Base-by-base conservation (phyloP, 2,113 vertebrate species). In the Zootoca vivipara region DNA sequence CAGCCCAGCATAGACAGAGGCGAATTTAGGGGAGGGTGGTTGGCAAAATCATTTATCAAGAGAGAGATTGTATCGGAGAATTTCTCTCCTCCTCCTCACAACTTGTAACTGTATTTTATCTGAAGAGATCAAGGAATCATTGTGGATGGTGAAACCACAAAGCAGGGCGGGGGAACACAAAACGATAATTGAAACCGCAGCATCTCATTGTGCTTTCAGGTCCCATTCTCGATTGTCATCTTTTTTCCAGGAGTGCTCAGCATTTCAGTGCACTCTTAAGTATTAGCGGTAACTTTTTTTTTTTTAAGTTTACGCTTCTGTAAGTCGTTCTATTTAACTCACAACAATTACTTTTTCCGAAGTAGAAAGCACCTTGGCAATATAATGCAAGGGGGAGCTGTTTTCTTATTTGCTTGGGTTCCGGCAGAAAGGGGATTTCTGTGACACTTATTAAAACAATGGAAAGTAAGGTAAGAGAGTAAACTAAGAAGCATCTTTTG, bases 391-490 rank as follows among this genome's bases (percentile, higher is more conserved):
- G 7, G 30, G 13, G 30, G n/a, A 73, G 16, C 13, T 58, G 18
- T 87, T 92, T 78, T 94, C 85, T 87, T 73, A 87, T 93, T 89
- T 62, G 85, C 89, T 89, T 69, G 42, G 87, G 92, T 87, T 80
- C 91, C 83, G 89, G 88, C 78, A 90, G 90, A 88, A 93, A 93
- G 93, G 94, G 92, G 90, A 94, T 96, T 94, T 89, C 89, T 64
- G 33, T 87, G 92, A 83, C 85, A 89, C 91, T 94, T 95, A 92
- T 96, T 82, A 90, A 93, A 92, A 93, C 94, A 93, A 96, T 91
- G 91, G 83, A 96, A 97, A 94, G 85, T 88, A 95, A 96, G 96
- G 86, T 84, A 95, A 94, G 90, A 93, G 35, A 62, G 24, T 67
- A 15, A 28, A 42, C 40, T 52, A 65, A n/a, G 13, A 85, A 65